phyloP scores from a whole-genome alignment of 2,113 vertebrate species.

The Malurus alboscapulatus region DNA sequence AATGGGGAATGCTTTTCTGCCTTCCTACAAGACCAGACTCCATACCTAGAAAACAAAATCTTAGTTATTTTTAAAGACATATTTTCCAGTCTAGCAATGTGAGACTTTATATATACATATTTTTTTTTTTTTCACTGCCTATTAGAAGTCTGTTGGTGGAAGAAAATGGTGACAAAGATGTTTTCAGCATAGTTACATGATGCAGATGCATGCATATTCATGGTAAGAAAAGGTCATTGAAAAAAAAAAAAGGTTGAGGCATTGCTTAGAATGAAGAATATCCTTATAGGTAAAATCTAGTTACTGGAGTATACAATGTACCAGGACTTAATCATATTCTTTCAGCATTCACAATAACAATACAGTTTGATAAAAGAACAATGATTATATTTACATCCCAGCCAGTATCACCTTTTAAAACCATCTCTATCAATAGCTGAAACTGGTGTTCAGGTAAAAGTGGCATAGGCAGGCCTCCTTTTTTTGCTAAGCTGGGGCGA shows the following conservation, averaged over 20 bases:
- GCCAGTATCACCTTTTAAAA: not conserved
- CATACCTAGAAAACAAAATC: not conserved
- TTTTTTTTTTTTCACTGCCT: not conserved
- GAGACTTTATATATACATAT: not conserved
- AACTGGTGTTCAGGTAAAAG: not conserved
- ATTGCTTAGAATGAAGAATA: not conserved
- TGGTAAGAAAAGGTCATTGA: not conserved
- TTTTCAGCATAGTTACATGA: not conserved
- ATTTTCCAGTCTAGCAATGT: not conserved
- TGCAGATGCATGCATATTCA: not conserved
- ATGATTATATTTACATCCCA: not conserved
- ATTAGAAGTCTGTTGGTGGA: not conserved
- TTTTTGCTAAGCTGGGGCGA: not conserved
- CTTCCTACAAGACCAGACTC: not conserved
- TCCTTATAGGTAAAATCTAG: not conserved
- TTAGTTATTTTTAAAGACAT: not conserved
- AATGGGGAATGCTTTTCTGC: rapidly evolving
- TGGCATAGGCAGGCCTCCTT: not conserved
- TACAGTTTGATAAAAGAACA: not conserved
- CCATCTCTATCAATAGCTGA: not conserved
- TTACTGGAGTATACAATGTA: not conserved
- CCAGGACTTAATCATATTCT: not conserved
- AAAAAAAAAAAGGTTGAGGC: not conserved
- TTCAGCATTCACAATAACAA: not conserved
- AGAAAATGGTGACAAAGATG: not conserved